These are phyloP conservation scores for Apis florea DNA, from an alignment of 1,140 invertebrate species.

Conservation along the genomic window DNA sequence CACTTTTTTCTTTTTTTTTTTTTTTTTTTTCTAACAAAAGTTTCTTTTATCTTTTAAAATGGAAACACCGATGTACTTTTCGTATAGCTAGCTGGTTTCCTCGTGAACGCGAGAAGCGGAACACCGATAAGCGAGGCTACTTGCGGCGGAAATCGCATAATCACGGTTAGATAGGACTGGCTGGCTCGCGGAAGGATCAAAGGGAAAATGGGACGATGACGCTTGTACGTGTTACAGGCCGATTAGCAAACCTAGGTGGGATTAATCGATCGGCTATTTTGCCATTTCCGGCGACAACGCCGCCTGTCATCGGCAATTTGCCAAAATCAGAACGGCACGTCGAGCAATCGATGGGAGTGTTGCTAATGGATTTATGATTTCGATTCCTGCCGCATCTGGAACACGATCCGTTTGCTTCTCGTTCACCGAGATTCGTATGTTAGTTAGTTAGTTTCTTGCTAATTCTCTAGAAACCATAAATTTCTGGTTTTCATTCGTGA, in stretches of 20 bases:
- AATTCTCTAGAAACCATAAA: no score
- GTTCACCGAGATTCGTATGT: no score
- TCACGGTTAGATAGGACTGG: background rate
- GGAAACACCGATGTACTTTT: no score
- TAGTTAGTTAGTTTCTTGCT: no score
- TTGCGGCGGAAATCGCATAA: background rate
- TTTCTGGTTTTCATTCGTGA: no score
- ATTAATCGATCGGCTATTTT: slow-evolving; percentile 55
- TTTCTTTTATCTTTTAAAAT: no score
- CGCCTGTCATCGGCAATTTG: slow-evolving; percentile 51
- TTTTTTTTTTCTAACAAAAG: no score
- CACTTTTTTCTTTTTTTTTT: no score
- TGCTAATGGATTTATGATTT: slow-evolving; percentile 70
- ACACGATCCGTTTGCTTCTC: no score
- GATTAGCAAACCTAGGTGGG: slow-evolving; percentile 45
- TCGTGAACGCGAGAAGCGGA: background rate
- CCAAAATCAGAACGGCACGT: slow-evolving; percentile 53
- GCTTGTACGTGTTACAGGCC: slow-evolving; percentile 26
- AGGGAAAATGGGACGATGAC: slow-evolving; percentile 15
- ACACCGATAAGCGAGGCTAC: background rate
- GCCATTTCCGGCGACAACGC: slow-evolving; percentile 48
- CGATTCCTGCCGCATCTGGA: background rate
- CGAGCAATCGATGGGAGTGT: slow-evolving; percentile 44
- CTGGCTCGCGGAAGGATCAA: slow-evolving; percentile 21
- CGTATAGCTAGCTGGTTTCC: background rate